These are phyloP conservation scores for Dicrostonyx torquatus DNA, from an alignment of 2,797 vertebrate species.

Conservation along the genomic window DNA sequence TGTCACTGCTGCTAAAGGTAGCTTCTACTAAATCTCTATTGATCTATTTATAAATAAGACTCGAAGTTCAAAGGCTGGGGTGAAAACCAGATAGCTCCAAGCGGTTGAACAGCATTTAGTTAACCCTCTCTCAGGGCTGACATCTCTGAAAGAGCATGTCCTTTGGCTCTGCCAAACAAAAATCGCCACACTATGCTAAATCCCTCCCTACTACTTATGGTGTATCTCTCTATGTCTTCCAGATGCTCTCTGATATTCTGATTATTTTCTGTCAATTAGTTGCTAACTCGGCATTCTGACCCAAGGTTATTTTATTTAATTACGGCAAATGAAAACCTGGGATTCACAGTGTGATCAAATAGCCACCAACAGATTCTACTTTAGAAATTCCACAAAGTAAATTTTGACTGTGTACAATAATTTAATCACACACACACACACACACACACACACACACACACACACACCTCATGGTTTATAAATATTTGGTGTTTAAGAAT, in stretches of 20 bases:
- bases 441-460: not conserved
- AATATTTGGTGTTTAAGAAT: not conserved
- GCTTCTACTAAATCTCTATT: not conserved
- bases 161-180: not conserved
- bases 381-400: conserved; percentile 32
- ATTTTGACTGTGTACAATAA: not conserved
- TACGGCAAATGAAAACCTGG: not conserved
- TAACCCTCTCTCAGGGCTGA: not conserved
- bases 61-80: not conserved
- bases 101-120: not conserved
- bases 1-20: not conserved
- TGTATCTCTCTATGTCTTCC: not conserved
- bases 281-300: not conserved
- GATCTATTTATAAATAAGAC: not conserved
- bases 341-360: not conserved
- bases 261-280: not conserved
- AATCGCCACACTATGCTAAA: not conserved
- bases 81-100: not conserved
- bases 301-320: not conserved
- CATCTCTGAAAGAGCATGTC: not conserved
- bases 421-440: not conserved
- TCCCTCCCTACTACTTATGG: not conserved
- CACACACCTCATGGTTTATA: not conserved
- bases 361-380: not conserved
- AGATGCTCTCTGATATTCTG: not conserved